Evolutionary conservation across 2,113 vertebrate species (phyloP), one percentile per base, ranked within the genome.

Genomic region (Rutilus rutilus): DNA sequence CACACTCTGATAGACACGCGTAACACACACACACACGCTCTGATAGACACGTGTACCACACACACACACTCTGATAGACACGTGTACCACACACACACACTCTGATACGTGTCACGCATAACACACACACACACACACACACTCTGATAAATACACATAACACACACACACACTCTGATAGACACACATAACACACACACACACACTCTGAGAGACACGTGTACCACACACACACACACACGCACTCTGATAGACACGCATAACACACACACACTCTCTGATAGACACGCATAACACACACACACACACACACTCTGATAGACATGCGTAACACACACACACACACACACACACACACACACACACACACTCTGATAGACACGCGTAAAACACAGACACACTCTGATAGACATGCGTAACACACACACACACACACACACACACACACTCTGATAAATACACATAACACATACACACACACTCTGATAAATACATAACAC

Each of bases 1-100:
- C 25, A 15, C 12, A 33, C 33, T 33, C 30, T 33, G 30, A 33
- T 33, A 33, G 0, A 64, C 1, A 64, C 11, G 0, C 3, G 1
- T 15, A 52, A 27, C 69, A 75, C 7, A 47, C 50, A 39, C 19
- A n/a, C 67, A 88, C 75, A 86, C 85, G 84, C 87, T 74, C 75
- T 27, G 27, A 80, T 60, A 86, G 64, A 86, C 79, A 78, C 71
- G 75, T 10, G n/a, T n/a, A n/a, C 30, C 64, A 67, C 27, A 67
- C 64, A 67, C 25, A 65, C 25, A 64, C 60, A 25, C 8, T 74
- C 75, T 27, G 27, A 75, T 60, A 86, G 64, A 86, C 79, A 78
- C 71, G 75, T 10, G 12, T 25, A 62, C 30, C 64, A 23, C 21
- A 60, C 23, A 60, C 60, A 64, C 25, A 15, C 12, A 64, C 62